Evolutionary conservation across 2,797 vertebrate genomes (phyloP).

Genomic region (Enteromius fasciolatus): DNA sequence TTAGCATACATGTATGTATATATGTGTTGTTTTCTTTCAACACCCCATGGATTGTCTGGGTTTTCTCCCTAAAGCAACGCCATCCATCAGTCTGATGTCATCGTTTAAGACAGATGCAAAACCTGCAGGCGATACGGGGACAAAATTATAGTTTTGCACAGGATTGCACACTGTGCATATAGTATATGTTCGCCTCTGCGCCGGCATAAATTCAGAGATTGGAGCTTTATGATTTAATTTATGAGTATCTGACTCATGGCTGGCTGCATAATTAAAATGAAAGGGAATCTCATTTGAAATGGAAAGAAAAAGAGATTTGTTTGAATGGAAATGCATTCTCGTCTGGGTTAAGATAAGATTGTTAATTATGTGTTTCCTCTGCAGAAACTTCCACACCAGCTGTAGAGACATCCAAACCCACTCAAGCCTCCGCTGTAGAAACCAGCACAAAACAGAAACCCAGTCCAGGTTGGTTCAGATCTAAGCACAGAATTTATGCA

Average conservation of each 20-base stretch:
- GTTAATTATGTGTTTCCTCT: conserved; percentile 33
- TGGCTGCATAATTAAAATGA: conserved; percentile 44
- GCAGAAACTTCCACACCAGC: conserved; percentile 74
- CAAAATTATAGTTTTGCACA: conserved; percentile 22
- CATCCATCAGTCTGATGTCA: conserved; percentile 33
- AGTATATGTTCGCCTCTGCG: conserved; percentile 23
- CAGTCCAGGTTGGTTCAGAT: conserved; percentile 69
- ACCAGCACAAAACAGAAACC: conserved; percentile 84
- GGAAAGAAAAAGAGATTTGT: conserved; percentile 6
- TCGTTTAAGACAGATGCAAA: conserved; percentile 22
- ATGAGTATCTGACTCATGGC: conserved; percentile 42
- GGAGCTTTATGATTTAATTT: conserved; percentile 40
- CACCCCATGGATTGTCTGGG: conserved; percentile 19
- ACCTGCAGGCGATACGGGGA: not conserved
- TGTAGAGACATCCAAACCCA: conserved; percentile 41
- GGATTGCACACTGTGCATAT: conserved; percentile 24
- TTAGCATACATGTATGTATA: conserved; percentile 16
- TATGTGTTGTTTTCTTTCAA: conserved; percentile 18
- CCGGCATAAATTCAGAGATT: conserved; percentile 29
- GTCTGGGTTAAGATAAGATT: conserved; percentile 10
- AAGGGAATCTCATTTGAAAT: conserved; percentile 30
- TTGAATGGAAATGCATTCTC: not conserved
- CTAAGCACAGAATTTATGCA: not conserved
- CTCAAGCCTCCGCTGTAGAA: conserved; percentile 71
- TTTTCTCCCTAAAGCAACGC: conserved; percentile 30